Percentiles rank a stretch among this genome's conserved stretches.
phyloP scores from a whole-genome alignment of 2,888 invertebrate genomes.

The Xanthostigma xanthostigma region DNA sequence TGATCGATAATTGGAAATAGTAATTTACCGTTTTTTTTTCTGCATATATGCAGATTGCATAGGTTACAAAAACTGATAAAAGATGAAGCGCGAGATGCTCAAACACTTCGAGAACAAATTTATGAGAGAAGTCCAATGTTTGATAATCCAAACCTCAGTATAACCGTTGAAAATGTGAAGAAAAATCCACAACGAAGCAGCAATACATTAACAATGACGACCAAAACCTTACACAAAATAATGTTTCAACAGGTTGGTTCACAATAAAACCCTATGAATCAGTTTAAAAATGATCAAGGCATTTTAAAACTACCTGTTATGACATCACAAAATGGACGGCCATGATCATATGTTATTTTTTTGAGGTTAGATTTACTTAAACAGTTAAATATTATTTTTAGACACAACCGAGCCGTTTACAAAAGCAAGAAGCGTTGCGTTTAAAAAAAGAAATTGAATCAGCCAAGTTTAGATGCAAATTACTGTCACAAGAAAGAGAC shows the following conservation, averaged over 20 bases:
- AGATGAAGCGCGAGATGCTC: constrained; percentile 47
- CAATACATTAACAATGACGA: constrained; percentile 19
- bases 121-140: constrained; percentile 17
- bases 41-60: constrained; percentile 31
- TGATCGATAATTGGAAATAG: too few relatives aligned
- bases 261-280: background rate
- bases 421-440: constrained; percentile 44
- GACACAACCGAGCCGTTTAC: constrained; percentile 46
- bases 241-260: constrained; percentile 19
- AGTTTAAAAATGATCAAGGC: too few relatives aligned
- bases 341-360: constrained; percentile 13
- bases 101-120: constrained; percentile 31
- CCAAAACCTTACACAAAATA: constrained; percentile 28
- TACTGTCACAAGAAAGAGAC: constrained; percentile 54
- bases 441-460: constrained; percentile 55
- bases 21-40: background rate
- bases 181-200: background rate
- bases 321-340: too few relatives aligned
- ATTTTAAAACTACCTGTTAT: too few relatives aligned
- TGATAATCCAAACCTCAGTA: constrained; percentile 1
- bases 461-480: constrained; percentile 48
- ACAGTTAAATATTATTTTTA: constrained; percentile 18
- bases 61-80: constrained; percentile 56
- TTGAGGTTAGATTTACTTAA: too few relatives aligned
- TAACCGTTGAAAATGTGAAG: background rate